phyloP scores from a whole-genome alignment of 2,888 invertebrate species.

The Eupithecia pulchellata region DNA sequence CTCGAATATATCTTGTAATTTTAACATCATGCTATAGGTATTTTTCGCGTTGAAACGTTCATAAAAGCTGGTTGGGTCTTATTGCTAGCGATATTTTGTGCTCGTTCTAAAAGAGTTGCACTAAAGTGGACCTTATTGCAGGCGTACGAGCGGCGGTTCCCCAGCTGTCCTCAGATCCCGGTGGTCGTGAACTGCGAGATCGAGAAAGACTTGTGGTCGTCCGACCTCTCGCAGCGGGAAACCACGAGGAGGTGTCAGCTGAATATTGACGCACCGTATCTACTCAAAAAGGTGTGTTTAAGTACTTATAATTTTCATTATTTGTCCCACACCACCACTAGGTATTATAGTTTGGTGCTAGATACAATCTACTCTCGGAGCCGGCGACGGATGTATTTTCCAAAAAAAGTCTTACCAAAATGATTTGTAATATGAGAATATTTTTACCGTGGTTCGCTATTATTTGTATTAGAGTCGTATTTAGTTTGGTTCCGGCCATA shows the following conservation, averaged over 20 bases:
- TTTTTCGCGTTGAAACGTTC: neutral
- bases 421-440: too few relatives aligned
- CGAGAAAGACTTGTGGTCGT: conserved; percentile 90
- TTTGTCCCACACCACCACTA: neutral
- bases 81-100: neutral
- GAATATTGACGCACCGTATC: conserved; percentile 96
- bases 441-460: too few relatives aligned
- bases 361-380: neutral
- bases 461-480: too few relatives aligned
- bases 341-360: neutral
- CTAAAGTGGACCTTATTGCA: conserved; percentile 65
- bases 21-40: neutral
- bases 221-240: conserved; percentile 91
- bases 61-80: neutral
- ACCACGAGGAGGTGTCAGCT: conserved; percentile 95
- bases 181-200: conserved; percentile 96
- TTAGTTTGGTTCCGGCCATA: too few relatives aligned
- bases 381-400: too few relatives aligned
- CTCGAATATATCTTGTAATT: neutral
- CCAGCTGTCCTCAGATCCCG: conserved; percentile 96
- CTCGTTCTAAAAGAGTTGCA: neutral
- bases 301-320: neutral
- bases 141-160: conserved; percentile 98
- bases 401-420: too few relatives aligned
- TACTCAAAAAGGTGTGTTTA: conserved; percentile 93